Evolutionary conservation across 2,888 invertebrate species (phyloP).

Genomic region (Chymomyza caudatula): DNA sequence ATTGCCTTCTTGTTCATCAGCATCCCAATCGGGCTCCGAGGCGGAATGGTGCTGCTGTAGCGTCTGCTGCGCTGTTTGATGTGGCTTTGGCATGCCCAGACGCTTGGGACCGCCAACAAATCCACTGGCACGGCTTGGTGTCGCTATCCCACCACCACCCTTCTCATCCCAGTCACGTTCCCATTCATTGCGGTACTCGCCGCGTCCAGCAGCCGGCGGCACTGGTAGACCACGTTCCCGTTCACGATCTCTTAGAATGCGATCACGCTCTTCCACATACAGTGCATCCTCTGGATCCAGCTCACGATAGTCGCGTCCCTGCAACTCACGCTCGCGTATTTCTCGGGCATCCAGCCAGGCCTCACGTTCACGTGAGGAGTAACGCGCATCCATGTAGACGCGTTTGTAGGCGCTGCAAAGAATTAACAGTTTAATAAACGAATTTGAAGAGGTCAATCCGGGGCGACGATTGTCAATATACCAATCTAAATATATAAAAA

Average conservation of each 20-base stretch:
- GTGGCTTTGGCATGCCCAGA: constrained; percentile 27
- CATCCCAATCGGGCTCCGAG: constrained; percentile 77
- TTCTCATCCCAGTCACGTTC: constrained; percentile 73
- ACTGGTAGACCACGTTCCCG: constrained; percentile 56
- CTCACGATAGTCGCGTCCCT: constrained; percentile 61
- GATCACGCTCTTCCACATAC: constrained; percentile 70
- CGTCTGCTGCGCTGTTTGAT: constrained; percentile 21
- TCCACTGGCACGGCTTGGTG: constrained; percentile 61
- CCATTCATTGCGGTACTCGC: constrained; percentile 74
- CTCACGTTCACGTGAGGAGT: constrained; percentile 66
- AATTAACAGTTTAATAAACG: background rate
- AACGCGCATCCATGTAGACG: constrained; percentile 70
- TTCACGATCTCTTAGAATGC: constrained; percentile 50
- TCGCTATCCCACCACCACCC: constrained; percentile 34
- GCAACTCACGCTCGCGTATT: constrained; percentile 43
- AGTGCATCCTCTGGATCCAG: constrained; percentile 57
- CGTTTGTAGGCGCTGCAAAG: constrained; percentile 69
- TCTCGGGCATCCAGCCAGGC: constrained; percentile 68
- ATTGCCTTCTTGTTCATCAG: constrained; percentile 65
- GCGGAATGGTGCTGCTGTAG: constrained; percentile 59
- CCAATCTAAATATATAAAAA: too few species aligned
- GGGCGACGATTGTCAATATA: too few species aligned
- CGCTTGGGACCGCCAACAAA: constrained; percentile 73
- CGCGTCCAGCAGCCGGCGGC: constrained; percentile 49
- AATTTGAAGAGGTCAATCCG: background rate